phyloP scores from a whole-genome alignment of 2,113 vertebrate genomes.

The Henicopernis longicauda region DNA sequence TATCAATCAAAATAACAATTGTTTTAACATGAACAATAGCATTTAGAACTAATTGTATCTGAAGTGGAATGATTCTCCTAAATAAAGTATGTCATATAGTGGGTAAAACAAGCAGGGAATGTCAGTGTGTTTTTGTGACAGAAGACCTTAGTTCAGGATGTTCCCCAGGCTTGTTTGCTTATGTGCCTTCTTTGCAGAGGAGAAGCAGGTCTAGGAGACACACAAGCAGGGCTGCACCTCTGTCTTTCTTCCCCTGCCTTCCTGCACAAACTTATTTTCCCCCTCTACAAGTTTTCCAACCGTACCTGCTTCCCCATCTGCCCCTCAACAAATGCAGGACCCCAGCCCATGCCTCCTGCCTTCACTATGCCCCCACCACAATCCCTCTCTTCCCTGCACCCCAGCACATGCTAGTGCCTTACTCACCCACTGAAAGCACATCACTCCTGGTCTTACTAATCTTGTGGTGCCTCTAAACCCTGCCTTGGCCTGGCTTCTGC shows the following conservation, averaged over 20 bases:
- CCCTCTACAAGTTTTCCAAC: not conserved
- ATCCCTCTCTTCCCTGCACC: not conserved
- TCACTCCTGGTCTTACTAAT: not conserved
- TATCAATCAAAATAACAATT: conserved; percentile 71
- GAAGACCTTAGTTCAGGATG: not conserved
- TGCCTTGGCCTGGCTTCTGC: not conserved
- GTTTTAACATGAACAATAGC: conserved; percentile 65
- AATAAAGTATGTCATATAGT: not conserved
- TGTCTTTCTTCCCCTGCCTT: not conserved
- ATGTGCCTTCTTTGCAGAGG: not conserved
- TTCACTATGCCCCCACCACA: accelerated
- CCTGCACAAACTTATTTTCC: not conserved
- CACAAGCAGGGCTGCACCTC: not conserved
- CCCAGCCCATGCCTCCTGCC: not conserved
- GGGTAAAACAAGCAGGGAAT: not conserved
- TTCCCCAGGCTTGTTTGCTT: not conserved
- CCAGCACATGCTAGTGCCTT: not conserved
- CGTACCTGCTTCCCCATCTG: not conserved
- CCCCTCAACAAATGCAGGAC: not conserved
- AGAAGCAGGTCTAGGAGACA: not conserved
- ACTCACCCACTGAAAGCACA: not conserved
- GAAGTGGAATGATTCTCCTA: conserved; percentile 18
- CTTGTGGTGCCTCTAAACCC: not conserved
- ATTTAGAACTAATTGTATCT: conserved; percentile 50
- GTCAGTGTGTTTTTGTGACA: not conserved